phyloP scores from a whole-genome alignment of 1,140 invertebrate genomes.

The Lamellibrachia luymesi region DNA sequence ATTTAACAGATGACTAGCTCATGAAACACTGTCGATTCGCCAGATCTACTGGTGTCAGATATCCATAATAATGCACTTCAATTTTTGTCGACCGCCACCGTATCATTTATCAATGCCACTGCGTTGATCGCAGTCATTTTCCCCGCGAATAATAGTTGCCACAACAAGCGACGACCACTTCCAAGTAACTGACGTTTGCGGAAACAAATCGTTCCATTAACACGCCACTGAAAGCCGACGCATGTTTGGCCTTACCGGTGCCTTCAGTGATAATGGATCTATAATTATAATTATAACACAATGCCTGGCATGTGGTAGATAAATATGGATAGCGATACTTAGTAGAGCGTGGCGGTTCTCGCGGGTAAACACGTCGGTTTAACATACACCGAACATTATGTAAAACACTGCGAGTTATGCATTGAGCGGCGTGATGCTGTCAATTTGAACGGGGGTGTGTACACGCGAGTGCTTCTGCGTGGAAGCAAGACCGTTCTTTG shows the following conservation, averaged over 20 bases:
- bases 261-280: not conserved
- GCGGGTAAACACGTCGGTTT: not conserved
- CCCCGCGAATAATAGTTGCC: not conserved
- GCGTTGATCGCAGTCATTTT: not conserved
- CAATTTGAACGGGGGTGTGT: not conserved
- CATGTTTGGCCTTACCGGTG: not conserved
- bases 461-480: not conserved
- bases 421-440: not conserved
- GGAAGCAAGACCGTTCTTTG: not conserved
- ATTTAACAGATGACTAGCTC: not conserved
- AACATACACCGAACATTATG: not conserved
- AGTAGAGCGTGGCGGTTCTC: not conserved
- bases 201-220: not conserved
- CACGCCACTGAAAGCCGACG: not conserved
- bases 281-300: not conserved
- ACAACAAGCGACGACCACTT: not conserved
- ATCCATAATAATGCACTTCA: slow-evolving; percentile 2
- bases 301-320: not conserved
- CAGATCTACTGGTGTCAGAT: not conserved
- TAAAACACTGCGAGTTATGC: not conserved
- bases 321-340: not conserved
- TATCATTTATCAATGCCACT: not conserved
- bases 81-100: not conserved
- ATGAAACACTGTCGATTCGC: not conserved
- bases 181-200: not conserved